Evolutionary conservation across 2,113 vertebrate species (phyloP), one percentile per base, ranked within the genome.

Genomic region (Trichomycterus rosablanca): DNA sequence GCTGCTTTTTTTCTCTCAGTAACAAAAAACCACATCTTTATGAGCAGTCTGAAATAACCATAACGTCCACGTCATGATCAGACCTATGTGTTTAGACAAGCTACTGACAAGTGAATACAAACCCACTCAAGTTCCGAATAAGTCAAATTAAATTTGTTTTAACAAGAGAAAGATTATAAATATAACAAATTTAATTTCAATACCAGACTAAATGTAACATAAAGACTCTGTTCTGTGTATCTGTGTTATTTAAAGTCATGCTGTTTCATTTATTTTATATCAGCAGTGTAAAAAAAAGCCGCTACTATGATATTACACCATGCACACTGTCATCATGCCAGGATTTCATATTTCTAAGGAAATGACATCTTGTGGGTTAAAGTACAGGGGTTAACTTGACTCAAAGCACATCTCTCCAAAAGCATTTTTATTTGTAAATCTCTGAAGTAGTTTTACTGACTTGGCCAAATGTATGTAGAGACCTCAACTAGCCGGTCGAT

Each of bases 1-100:
- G 44, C 20, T 42, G 42, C 7, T 14, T 64, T 55, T 37, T 35
- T n/a, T n/a, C n/a, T 9, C 8, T 55, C 11, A 12, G 19, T 34
- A 16, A 16, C 39, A 24, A 14, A 16, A 28, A 9, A n/a, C 19
- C 50, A 37, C 23, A 7, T 45, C 39, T 63, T 45, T 16, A 2
- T 40, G 22, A 62, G 20, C 34, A 19, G 48, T 20, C 35, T 52
- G 4, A 8, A 52, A 16, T 30, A 43, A 52, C 35, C 7, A n/a
- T 37, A 14, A 5, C 20, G 40, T 54, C 49, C 50, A 16, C 55
- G 61, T 45, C 51, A 35, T 37, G 40, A 52, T 53, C 60, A 22
- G 60, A 28, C 30, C 24, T n/a, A 15, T 23, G 5, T 64, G 61
- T 37, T 55, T 55, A 12, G 22, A 55, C 19, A 24, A 37, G 28